phyloP scores from a whole-genome alignment of 1,140 invertebrate species.

The Carcinoscorpius rotundicauda region DNA sequence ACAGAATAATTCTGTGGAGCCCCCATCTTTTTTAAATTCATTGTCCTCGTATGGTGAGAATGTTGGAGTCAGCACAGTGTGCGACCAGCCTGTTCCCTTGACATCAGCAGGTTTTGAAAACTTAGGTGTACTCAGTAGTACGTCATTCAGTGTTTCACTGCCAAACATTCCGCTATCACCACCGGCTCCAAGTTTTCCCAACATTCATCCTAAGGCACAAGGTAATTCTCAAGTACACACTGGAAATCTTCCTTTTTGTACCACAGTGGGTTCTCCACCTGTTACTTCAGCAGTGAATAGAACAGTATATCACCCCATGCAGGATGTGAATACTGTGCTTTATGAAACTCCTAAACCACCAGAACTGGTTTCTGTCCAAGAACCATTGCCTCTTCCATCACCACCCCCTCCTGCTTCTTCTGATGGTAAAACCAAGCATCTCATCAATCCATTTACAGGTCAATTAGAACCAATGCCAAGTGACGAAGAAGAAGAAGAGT shows the following conservation, averaged over 20 bases:
- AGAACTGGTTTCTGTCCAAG: conserved; percentile 9
- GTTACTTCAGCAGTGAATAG: conserved; percentile 9
- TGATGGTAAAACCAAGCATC: conserved; percentile 47
- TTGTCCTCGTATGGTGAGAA: background rate
- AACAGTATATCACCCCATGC: background rate
- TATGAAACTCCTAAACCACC: background rate
- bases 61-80: background rate
- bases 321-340: too few species aligned
- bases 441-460: conserved; percentile 77
- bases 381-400: conserved; percentile 7
- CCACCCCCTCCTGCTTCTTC: conserved; percentile 30
- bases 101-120: background rate
- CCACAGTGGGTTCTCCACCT: conserved; percentile 16
- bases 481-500: conserved; percentile 27
- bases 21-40: background rate
- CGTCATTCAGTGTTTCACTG: background rate
- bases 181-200: conserved; percentile 15
- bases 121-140: background rate
- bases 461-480: conserved; percentile 64
- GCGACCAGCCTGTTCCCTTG: background rate
- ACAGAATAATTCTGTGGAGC: background rate
- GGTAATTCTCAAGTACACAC: conserved; percentile 21
- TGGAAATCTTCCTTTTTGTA: conserved; percentile 17
- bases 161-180: conserved; percentile 9
- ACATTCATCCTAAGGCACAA: conserved; percentile 22